Conservation (phyloP, 2,113 vertebrate genomes). For the Rafetus swinhoei region DNA sequence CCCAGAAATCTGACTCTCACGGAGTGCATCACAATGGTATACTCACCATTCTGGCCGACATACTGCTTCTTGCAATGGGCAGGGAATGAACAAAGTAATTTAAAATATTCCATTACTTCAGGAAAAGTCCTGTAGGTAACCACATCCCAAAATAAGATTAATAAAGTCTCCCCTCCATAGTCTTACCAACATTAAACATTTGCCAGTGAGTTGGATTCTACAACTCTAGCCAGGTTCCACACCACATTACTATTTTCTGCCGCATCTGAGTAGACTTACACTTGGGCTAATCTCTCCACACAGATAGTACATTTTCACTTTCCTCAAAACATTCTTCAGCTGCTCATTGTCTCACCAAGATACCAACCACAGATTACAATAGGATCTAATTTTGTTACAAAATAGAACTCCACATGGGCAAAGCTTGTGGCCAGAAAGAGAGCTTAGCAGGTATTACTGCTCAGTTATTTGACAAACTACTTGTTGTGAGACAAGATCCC, state of each 20-base stretch:
- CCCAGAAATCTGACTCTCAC: not conserved
- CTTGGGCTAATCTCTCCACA: not conserved
- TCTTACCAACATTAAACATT: not conserved
- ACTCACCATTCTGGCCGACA: not conserved
- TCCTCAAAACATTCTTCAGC: not conserved
- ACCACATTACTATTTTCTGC: not conserved
- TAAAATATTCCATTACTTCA: not conserved
- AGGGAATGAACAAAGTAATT: not conserved
- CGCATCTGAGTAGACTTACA: not conserved
- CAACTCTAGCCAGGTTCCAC: not conserved
- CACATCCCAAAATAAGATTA: not conserved
- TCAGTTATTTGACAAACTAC: fast-evolving
- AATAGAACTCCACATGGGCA: not conserved
- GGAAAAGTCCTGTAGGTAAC: not conserved
- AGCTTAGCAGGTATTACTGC: not conserved
- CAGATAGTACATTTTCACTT: not conserved
- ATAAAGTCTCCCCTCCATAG: not conserved
- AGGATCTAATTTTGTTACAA: not conserved
- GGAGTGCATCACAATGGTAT: not conserved
- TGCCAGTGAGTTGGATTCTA: fast-evolving
- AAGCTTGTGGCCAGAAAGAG: not conserved
- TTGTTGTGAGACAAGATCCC: not conserved
- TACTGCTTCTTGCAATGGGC: fast-evolving
- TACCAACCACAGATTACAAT: fast-evolving
- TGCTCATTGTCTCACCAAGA: not conserved